Evolutionary conservation across 2,113 vertebrate species (phyloP), one percentile per base, ranked within the genome.

Genomic region (Halcyon malimbica): DNA sequence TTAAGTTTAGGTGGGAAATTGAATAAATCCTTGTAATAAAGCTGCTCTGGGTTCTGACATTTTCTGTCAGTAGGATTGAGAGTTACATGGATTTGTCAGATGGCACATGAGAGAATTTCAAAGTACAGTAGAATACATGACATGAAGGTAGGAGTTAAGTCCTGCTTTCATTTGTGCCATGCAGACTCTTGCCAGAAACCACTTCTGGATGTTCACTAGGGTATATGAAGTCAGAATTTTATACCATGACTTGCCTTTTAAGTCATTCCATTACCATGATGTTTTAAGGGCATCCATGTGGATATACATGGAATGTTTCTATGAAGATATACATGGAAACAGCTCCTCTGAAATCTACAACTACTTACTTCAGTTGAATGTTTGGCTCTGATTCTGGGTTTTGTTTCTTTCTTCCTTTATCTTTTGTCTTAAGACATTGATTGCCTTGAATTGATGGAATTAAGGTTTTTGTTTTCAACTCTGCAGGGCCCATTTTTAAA

Each of bases 391-490:
- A 68, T 82, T 74, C 51, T 67, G 46, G 29, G 6, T 31, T 94
- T 96, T 87, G 46, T 50, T 54, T 87, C 80, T 90, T 94, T 92
- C 75, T 96, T 95, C 31, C 74, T 80, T 44, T 95, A 77, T 53
- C 57, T 85, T n/a, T 82, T 41, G n/a, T 76, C 93, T 91, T 54
- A 92, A 87, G 71, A 57, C 4, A 3, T 90, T 75, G 35, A 59
- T 41, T 81, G 83, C 44, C 42, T 48, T 86, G 65, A 94, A 75
- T 54, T 78, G 48, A 83, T 82, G 69, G 75, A 63, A 10, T 80
- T 80, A 62, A 67, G 64, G 26, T 29, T 85, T 86, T 94, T 53
- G 19, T 83, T 89, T 94, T 84, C 80, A 96, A 68, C 85, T 95
- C 89, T 69, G 70, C 35, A 84, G 37, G 65, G 20, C n/a, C 35